Percentiles rank a stretch among this genome's conserved stretches.
Conservation (phyloP, 2,113 vertebrate species). For the western clawed frog (Xenopus tropicalis) region DNA sequence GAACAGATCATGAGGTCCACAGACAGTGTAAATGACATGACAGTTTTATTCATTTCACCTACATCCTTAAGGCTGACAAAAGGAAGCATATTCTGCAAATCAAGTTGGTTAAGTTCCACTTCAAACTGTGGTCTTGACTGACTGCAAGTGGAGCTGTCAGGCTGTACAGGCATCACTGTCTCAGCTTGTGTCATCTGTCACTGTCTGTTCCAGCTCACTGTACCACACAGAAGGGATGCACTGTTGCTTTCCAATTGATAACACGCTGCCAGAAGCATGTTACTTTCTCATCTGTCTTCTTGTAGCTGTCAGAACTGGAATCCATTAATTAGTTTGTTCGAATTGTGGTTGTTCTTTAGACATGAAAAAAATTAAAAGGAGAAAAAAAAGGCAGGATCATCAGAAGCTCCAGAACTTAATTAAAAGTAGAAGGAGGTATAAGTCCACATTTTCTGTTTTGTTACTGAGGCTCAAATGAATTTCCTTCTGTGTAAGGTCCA, state of each 20-base stretch:
- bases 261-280: slow-evolving; percentile 79
- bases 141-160: slow-evolving; percentile 89
- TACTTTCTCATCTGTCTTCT: slow-evolving; percentile 84
- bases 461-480: too few relatives aligned
- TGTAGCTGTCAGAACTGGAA: slow-evolving; percentile 92
- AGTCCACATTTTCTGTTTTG: too few relatives aligned
- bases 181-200: slow-evolving; percentile 91
- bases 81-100: slow-evolving; percentile 67
- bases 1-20: slow-evolving; percentile 50
- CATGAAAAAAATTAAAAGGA: slow-evolving; percentile 22
- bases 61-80: slow-evolving; percentile 54
- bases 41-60: slow-evolving; percentile 54
- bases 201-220: slow-evolving; percentile 93
- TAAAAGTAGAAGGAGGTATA: slow-evolving; percentile 10
- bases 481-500: too few relatives aligned
- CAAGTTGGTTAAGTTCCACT: slow-evolving; percentile 69
- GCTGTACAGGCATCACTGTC: slow-evolving; percentile 84
- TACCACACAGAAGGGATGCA: slow-evolving; percentile 84
- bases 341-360: slow-evolving; percentile 34
- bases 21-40: slow-evolving; percentile 53
- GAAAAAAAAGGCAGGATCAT: slow-evolving; percentile 10
- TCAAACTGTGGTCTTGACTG: slow-evolving; percentile 75
- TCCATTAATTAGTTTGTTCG: slow-evolving; percentile 85
- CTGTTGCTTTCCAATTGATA: slow-evolving; percentile 84
- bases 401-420: slow-evolving; percentile 21